Base-by-base conservation (phyloP, 2,888 invertebrate genomes). In the Meiosimyza platycephala region DNA sequence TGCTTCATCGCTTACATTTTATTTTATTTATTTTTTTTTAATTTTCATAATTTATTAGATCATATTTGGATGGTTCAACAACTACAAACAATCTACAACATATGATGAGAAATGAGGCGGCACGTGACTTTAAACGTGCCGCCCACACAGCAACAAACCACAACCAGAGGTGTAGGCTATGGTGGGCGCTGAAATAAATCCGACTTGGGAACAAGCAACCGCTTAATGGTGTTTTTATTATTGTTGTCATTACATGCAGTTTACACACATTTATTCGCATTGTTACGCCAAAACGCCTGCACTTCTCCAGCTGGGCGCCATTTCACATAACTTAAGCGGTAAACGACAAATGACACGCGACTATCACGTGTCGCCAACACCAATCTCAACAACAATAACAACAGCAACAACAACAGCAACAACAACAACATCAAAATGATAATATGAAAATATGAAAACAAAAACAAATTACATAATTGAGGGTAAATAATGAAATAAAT, bases 181-280 rank as follows among this genome's bases (percentile, higher is more conserved):
- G 40, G 40, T 40, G 40, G 9, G 62, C 70, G 52, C 15, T 63
- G 52, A 48, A 62, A 54, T 70, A 63, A 70, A 63, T 62, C 62
- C 18, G 22, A 70, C 63, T 70, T 63, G 70, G 16, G n/a, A 70
- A 70, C 70, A 70, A 63, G 62, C 80, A 81, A 81, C 81, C 78
- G 80, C 80, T 80, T 83, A 82, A 85, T 84, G 71, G 72, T 76
- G 71, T 75, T 76, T 75, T 72, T 75, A 73, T 73, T 74, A 75
- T 76, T 76, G 76, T 75, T 73, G 74, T 75, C 81, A 82, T 82
- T 82, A 82, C 79, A 80, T 79, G 79, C 75, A 80, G 79, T 83
- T 83, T 81, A 81, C 80, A 79, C 79, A 78, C 79, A 78, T n/a
- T 33, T 62, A 62, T 63, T 70, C 33, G 47, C 62, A 63, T 18